phyloP scores from a whole-genome alignment of 2,113 vertebrate species.

The Ctenodactylus gundi region DNA sequence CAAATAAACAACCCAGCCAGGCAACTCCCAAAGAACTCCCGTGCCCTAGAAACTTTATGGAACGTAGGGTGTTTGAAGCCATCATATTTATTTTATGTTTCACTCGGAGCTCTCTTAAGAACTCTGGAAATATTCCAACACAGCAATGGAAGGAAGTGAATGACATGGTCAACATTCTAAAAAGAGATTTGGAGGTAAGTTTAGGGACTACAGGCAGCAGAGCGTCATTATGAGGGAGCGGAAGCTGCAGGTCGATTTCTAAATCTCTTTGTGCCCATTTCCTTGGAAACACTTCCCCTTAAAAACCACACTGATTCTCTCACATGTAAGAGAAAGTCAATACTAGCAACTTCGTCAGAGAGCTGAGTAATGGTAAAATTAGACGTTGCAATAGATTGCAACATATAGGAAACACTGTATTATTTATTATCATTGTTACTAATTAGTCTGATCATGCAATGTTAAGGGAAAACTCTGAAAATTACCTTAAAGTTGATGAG shows the following conservation, averaged over 20 bases:
- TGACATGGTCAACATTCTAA: neutral
- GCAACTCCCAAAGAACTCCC: neutral
- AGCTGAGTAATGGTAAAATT: neutral
- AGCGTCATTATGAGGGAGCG: neutral
- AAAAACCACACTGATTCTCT: neutral
- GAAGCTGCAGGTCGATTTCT: neutral
- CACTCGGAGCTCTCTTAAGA: neutral
- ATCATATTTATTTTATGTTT: neutral
- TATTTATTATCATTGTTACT: slow-evolving; percentile 6
- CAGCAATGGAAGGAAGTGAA: neutral
- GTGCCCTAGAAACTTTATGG: slow-evolving; percentile 21
- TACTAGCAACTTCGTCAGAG: neutral
- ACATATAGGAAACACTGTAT: neutral
- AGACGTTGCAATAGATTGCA: neutral
- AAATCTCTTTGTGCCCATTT: neutral
- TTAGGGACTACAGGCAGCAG: neutral
- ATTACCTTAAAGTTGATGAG: neutral
- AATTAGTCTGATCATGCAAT: neutral
- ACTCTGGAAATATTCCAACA: neutral
- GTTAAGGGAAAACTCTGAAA: neutral
- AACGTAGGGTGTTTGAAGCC: neutral
- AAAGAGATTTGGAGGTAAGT: neutral
- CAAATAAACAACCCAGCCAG: neutral
- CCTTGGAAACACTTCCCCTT: neutral
- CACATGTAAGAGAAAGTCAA: neutral